Evolutionary conservation across 2,888 invertebrate genomes (phyloP).

Genomic region (Aporophyla lueneburgensis): DNA sequence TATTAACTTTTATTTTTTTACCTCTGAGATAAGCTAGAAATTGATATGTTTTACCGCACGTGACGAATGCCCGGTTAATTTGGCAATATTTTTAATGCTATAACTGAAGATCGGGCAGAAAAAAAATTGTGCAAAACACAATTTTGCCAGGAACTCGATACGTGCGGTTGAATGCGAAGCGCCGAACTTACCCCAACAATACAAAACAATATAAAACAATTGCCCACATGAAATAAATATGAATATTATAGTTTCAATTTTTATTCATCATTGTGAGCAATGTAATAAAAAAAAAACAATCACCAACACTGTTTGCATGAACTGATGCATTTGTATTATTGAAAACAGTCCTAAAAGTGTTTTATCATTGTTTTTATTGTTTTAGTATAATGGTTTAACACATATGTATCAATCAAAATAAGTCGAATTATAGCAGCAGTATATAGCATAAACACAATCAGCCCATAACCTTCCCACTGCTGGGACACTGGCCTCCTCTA

Average conservation of each 20-base stretch:
- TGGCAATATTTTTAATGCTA: not conserved
- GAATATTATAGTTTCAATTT: not conserved
- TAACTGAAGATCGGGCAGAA: not conserved
- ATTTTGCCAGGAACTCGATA: not conserved
- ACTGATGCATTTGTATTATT: conserved; percentile 3
- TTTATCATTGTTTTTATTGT: not conserved
- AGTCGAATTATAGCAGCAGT: too few species aligned
- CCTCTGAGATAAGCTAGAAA: too few species aligned
- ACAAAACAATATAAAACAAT: too few species aligned
- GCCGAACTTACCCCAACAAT: not conserved
- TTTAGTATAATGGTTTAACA: not conserved
- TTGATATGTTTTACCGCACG: not conserved
- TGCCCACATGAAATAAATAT: not conserved
- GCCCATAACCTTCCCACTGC: too few species aligned
- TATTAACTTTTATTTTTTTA: too few species aligned
- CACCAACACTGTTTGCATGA: not conserved
- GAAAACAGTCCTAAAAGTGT: not conserved
- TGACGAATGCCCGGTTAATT: not conserved
- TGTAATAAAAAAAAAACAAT: conserved; percentile 4
- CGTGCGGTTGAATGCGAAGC: not conserved
- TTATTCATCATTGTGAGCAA: conserved; percentile 13
- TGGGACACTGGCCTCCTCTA: too few species aligned
- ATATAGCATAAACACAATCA: too few species aligned
- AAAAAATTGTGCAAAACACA: not conserved
- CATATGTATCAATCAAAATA: too few species aligned